Evolutionary conservation across 2,888 invertebrate species (phyloP).

Genomic region (Podotricha telesiphe): DNA sequence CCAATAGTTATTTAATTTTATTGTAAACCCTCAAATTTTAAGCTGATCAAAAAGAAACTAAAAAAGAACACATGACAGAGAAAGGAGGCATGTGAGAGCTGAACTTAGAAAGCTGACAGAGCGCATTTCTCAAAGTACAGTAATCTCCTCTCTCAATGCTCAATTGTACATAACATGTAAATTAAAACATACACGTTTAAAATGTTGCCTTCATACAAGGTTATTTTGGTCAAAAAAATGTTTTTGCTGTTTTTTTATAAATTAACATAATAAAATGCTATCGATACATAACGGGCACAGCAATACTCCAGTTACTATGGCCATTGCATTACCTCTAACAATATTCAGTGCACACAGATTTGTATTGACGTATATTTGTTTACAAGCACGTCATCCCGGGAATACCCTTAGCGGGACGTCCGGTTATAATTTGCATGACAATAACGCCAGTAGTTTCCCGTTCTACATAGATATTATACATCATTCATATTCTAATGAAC

Average conservation of each 20-base stretch:
- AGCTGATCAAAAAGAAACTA: no score
- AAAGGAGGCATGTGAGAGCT: no score
- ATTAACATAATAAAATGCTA: neutral
- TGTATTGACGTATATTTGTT: conserved; percentile 55
- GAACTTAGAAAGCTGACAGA: no score
- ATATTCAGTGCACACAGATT: conserved; percentile 32
- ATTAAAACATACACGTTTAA: no score
- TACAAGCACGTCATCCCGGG: conserved; percentile 65
- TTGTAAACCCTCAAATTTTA: no score
- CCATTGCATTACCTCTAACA: conserved; percentile 25
- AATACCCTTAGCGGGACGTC: conserved; percentile 64
- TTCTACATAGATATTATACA: conserved; percentile 77
- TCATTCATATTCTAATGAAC: conserved; percentile 76
- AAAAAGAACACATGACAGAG: no score
- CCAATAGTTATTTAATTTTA: no score
- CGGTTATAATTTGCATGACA: conserved; percentile 82
- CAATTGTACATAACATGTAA: no score
- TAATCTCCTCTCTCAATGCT: no score
- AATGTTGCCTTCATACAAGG: no score
- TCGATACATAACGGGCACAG: neutral
- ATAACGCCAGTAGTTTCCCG: conserved; percentile 68
- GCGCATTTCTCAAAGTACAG: no score
- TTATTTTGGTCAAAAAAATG: no score
- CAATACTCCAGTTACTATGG: neutral
- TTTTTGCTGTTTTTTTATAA: neutral